A percentile compares a stretch with the other conserved stretches of the same genome.
These are phyloP conservation scores for Yponomeuta malinellus DNA, from an alignment of 2,888 invertebrate species.

Conservation along the genomic window DNA sequence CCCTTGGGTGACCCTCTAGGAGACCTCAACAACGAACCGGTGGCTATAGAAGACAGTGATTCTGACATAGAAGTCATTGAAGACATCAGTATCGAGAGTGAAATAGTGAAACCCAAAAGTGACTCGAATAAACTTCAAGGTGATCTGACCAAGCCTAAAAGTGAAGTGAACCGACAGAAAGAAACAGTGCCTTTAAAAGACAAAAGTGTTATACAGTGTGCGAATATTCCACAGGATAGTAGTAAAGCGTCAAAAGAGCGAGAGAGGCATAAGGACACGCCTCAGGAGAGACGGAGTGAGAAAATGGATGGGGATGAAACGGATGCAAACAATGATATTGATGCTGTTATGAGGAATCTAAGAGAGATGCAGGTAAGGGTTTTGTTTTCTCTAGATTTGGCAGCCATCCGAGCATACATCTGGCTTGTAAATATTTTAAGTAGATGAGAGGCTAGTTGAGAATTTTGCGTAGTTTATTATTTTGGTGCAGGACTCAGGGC, in stretches of 20 bases:
- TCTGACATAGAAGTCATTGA: constrained; percentile 69
- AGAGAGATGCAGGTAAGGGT: constrained; percentile 59
- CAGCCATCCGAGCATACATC: no score
- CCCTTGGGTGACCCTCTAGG: constrained; percentile 40
- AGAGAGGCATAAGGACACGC: constrained; percentile 28
- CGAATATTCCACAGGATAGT: background rate
- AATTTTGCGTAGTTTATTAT: no score
- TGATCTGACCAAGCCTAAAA: constrained; percentile 21
- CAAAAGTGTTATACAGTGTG: constrained; percentile 32
- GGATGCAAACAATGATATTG: constrained; percentile 43
- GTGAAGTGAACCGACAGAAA: constrained; percentile 34
- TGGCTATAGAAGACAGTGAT: constrained; percentile 64
- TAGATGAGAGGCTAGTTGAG: no score
- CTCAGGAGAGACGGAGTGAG: constrained; percentile 26
- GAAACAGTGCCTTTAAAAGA: constrained; percentile 63
- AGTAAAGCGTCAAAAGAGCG: constrained; percentile 31
- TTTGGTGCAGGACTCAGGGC: no score
- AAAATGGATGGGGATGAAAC: constrained; percentile 38
- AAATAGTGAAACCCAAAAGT: background rate
- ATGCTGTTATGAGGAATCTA: constrained; percentile 55
- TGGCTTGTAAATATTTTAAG: no score
- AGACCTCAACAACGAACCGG: constrained; percentile 34
- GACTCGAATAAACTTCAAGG: constrained; percentile 7
- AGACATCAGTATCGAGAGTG: constrained; percentile 31
- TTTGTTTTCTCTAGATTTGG: background rate